A percentile compares a stretch with the other conserved stretches of the same genome.
Conservation (phyloP, 1,140 invertebrate genomes). For the Laupala kohalensis region DNA sequence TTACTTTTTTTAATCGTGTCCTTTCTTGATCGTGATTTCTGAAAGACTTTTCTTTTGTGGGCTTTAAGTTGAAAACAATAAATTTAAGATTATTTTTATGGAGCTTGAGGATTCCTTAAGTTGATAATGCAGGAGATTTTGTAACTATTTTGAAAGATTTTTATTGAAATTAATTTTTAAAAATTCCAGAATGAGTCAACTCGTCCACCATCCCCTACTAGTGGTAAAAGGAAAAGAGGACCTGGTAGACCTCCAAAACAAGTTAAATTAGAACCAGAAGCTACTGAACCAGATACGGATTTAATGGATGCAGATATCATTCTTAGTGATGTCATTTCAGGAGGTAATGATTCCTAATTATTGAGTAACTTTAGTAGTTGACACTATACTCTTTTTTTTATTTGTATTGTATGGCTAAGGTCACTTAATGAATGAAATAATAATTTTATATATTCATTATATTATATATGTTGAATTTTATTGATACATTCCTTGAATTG, state of each 20-base stretch:
- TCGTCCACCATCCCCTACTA: neutral
- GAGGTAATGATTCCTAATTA: neutral
- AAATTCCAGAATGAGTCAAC: neutral
- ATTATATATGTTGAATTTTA: no score
- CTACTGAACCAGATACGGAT: neutral
- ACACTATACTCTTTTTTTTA: no score
- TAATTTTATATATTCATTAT: no score
- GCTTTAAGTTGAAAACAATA: neutral
- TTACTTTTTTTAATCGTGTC: neutral
- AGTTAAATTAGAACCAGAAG: slow-evolving; percentile 2
- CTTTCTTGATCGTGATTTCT: neutral
- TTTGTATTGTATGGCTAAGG: no score
- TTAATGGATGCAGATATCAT: slow-evolving; percentile 10
- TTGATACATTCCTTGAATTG: no score
- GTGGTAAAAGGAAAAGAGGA: slow-evolving; percentile 3
- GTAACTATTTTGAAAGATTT: no score
- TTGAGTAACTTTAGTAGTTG: neutral
- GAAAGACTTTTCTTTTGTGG: neutral
- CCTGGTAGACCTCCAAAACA: slow-evolving; percentile 13
- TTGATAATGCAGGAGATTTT: no score
- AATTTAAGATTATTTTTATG: neutral
- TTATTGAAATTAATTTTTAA: neutral
- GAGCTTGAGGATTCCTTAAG: no score
- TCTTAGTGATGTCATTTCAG: slow-evolving; percentile 9
- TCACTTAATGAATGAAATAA: no score